These are phyloP conservation scores for Campoplex nolae DNA, from an alignment of 2,888 invertebrate species.

Conservation along the genomic window DNA sequence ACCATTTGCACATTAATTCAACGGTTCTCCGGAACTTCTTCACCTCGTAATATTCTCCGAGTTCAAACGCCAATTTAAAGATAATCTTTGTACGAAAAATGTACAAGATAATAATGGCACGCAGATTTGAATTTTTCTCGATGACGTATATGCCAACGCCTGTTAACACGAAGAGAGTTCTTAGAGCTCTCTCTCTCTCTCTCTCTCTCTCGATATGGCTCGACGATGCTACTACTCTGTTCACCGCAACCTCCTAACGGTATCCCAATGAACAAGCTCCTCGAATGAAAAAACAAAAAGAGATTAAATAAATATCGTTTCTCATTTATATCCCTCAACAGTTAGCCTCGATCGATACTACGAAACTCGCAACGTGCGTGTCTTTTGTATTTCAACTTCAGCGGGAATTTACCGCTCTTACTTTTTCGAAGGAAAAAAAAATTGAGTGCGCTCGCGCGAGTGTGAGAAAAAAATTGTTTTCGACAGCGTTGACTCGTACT, in stretches of 20 bases:
- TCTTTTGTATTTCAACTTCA: too few relatives aligned
- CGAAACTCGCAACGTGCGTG: background rate
- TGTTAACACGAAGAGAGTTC: background rate
- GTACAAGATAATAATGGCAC: background rate
- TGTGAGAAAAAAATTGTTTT: too few relatives aligned
- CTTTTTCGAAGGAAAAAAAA: too few relatives aligned
- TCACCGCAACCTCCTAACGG: constrained; percentile 2
- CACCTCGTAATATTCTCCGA: background rate
- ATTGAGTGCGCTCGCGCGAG: too few relatives aligned
- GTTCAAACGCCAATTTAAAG: background rate
- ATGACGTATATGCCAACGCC: background rate
- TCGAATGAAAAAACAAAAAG: background rate
- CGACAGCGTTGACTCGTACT: too few relatives aligned
- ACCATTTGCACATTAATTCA: background rate
- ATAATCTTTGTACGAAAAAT: too few relatives aligned
- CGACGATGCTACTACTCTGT: background rate
- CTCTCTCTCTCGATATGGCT: constrained; percentile 12
- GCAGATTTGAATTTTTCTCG: background rate
- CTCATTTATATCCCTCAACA: constrained; percentile 4
- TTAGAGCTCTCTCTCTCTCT: constrained; percentile 9
- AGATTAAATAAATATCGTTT: background rate
- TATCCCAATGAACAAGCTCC: background rate
- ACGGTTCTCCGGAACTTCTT: background rate
- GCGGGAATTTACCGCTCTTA: too few relatives aligned
- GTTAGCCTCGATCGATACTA: constrained; percentile 16